Percentiles rank a stretch among this genome's conserved stretches.
Conservation (phyloP, 2,888 invertebrate genomes). For the Chrysolina americana region DNA sequence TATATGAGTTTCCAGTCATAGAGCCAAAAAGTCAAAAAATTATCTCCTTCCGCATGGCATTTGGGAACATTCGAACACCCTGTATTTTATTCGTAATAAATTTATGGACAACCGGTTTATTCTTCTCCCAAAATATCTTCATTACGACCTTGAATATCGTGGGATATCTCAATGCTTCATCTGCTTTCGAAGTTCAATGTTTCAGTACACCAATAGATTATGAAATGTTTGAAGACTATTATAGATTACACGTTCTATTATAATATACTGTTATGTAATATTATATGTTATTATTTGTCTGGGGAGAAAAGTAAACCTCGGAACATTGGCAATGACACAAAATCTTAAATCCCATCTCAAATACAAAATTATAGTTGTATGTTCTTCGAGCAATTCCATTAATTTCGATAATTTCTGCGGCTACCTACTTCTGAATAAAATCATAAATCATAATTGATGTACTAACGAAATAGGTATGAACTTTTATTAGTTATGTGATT, state of each 20-base stretch:
- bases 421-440: not conserved
- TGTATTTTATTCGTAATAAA: too few relatives aligned
- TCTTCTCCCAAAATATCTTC: not conserved
- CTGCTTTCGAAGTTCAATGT: slow-evolving; percentile 2
- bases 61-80: too few relatives aligned
- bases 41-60: too few relatives aligned
- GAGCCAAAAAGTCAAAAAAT: too few relatives aligned
- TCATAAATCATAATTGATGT: not conserved
- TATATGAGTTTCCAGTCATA: too few relatives aligned
- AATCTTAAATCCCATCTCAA: not conserved
- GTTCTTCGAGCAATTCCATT: not conserved
- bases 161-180: not conserved
- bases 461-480: too few relatives aligned
- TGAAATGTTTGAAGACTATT: not conserved
- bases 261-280: not conserved
- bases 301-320: not conserved
- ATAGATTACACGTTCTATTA: not conserved
- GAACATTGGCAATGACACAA: slow-evolving; percentile 3
- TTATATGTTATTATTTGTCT: not conserved
- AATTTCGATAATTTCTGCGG: not conserved
- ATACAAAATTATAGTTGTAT: not conserved
- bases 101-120: not conserved
- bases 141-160: not conserved
- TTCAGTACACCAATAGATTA: not conserved
- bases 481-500: not conserved